A percentile compares a stretch with the other conserved stretches of the same genome.
Evolutionary conservation across 2,797 vertebrate species (phyloP).

Genomic region (Aplochiton taeniatus): DNA sequence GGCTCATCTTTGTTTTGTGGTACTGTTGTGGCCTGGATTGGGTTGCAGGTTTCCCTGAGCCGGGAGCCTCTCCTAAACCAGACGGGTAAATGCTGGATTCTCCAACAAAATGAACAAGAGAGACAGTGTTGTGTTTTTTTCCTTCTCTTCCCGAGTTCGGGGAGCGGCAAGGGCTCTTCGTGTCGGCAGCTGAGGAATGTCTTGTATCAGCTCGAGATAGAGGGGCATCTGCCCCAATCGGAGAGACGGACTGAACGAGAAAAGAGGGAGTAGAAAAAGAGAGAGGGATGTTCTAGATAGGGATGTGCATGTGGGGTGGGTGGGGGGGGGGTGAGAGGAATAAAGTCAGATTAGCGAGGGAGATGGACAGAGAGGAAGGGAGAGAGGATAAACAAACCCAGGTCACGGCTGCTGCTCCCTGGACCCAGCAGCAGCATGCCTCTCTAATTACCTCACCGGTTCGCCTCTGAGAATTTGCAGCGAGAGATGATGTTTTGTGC

Average conservation of each 20-base stretch:
- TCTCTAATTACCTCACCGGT: constrained; percentile 16
- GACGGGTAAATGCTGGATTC: constrained; percentile 1
- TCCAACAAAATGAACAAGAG: constrained; percentile 32
- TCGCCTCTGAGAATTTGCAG: constrained; percentile 3
- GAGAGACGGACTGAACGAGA: neutral
- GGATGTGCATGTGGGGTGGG: too few species aligned
- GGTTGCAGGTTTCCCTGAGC: constrained; percentile 33
- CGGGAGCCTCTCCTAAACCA: constrained; percentile 13
- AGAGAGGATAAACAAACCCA: constrained; percentile 21
- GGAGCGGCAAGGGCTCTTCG: constrained; percentile 18
- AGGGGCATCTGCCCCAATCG: constrained; percentile 21
- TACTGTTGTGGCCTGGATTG: constrained; percentile 31
- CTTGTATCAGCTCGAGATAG: constrained; percentile 33
- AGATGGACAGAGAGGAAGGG: neutral
- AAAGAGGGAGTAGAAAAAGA: neutral
- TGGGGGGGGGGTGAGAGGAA: too few species aligned
- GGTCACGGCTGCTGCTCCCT: constrained; percentile 16
- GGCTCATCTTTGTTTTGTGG: constrained; percentile 34
- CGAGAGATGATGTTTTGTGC: constrained; percentile 14
- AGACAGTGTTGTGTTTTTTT: constrained; percentile 17
- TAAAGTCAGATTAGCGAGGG: too few species aligned
- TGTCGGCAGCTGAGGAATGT: constrained; percentile 46
- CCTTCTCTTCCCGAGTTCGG: constrained; percentile 11
- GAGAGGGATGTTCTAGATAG: neutral
- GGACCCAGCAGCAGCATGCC: constrained; percentile 15